These are phyloP conservation scores for Pyxicephalus adspersus DNA, from an alignment of 2,113 vertebrate species.

Conservation along the genomic window DNA sequence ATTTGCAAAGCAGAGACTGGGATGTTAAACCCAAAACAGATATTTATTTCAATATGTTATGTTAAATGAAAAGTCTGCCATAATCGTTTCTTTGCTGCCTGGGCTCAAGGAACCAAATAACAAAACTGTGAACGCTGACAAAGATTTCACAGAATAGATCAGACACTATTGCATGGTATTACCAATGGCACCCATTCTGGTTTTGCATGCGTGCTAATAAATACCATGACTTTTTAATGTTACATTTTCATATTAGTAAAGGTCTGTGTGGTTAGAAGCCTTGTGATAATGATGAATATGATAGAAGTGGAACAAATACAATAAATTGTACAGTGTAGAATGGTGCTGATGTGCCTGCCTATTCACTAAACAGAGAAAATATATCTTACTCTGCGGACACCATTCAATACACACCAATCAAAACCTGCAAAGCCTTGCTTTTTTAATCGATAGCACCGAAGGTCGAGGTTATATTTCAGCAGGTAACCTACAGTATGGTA, in stretches of 20 bases:
- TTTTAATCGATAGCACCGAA: background rate
- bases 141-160: background rate
- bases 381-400: background rate
- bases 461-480: background rate
- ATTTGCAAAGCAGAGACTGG: too few species aligned
- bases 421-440: background rate
- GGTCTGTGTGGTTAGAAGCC: background rate
- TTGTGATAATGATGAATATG: background rate
- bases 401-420: background rate
- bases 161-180: background rate
- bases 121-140: background rate
- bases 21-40: too few species aligned
- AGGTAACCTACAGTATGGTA: background rate
- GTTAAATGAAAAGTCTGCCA: background rate
- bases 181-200: conserved; percentile 10
- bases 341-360: background rate
- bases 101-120: background rate
- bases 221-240: conserved; percentile 7
- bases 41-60: conserved; percentile 1
- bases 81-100: background rate
- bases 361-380: background rate
- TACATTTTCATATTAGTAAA: background rate
- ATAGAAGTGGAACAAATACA: background rate
- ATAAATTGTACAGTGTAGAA: background rate
- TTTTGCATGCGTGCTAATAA: background rate